Conservation (phyloP, 1,140 invertebrate species). For the Brachionus koreanus region DNA sequence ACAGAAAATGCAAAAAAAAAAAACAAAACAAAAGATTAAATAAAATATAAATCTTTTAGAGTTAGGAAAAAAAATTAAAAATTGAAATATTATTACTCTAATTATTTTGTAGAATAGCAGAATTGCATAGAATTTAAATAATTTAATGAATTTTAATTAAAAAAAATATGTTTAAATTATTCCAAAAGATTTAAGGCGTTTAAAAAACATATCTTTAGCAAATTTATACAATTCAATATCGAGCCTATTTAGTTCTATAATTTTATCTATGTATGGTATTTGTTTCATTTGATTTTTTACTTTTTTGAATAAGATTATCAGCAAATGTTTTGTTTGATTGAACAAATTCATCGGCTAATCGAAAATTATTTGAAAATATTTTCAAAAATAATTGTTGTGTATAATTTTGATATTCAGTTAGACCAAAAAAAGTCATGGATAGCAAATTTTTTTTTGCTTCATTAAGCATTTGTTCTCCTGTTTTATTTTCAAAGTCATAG, state of each 20-base stretch:
- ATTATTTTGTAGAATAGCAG: too few relatives aligned
- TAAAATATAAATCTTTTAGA: too few relatives aligned
- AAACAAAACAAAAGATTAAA: too few relatives aligned
- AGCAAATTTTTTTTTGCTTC: slow-evolving; percentile 90
- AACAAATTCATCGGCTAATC: background rate
- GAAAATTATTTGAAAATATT: background rate
- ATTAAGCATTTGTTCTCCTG: slow-evolving; percentile 75
- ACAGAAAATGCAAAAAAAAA: too few relatives aligned
- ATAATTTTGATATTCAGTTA: slow-evolving; percentile 89
- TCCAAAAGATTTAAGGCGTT: slow-evolving; percentile 68
- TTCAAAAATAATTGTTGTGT: slow-evolving; percentile 44
- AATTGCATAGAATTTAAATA: too few relatives aligned
- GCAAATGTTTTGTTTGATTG: background rate
- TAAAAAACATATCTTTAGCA: slow-evolving; percentile 79
- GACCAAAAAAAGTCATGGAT: slow-evolving; percentile 91
- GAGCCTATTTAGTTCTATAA: slow-evolving; percentile 75
- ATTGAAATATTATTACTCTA: too few relatives aligned
- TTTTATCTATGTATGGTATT: slow-evolving; percentile 83
- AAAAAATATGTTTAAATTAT: background rate
- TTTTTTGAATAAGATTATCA: background rate
- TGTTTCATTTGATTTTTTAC: slow-evolving; percentile 74
- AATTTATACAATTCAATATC: slow-evolving; percentile 90
- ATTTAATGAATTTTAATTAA: too few relatives aligned
- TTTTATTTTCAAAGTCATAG: slow-evolving; percentile 71
- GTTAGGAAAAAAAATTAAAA: too few relatives aligned